Evolutionary conservation across 1,140 invertebrate genomes (phyloP), one percentile per base, ranked within the genome.

Genomic region (Drosophila ananassae): DNA sequence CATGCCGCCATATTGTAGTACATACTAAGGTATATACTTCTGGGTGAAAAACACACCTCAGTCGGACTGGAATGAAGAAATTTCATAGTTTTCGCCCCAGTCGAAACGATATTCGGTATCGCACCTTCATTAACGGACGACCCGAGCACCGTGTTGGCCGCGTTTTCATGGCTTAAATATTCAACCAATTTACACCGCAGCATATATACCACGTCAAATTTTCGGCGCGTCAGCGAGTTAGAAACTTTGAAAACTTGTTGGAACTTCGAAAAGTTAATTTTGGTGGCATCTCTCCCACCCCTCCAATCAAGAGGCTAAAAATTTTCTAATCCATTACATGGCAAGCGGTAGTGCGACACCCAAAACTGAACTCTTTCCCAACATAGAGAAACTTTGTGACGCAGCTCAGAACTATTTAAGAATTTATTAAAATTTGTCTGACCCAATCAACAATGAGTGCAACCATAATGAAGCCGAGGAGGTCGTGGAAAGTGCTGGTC

Each of bases 71-170:
- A 90, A 87, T 90, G 69, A 85, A 85, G 78, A 87, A 73, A 87
- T 87, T 90, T 90, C 83, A 90, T 90, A 90, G 69, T 90, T 90
- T 89, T 76, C 51, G 89, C 82, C 85, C 69, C 74, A 79, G 80
- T 68, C 79, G 80, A 84, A 77, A 87, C 73, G 71, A 90, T 89
- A 79, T 89, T 89, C 73, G 89, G 82, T 44, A 89, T 63, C 74
- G 71, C 75, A 82, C 79, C 80, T 90, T 90, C 89, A 90, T 90
- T 90, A 87, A 89, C 71, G 64, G 77, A 89, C 84, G 84, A 84
- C 66, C 58, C 80, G 73, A 84, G 68, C 53, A 83, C 52, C 83
- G 60, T 54, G 79, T 67, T 89, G 84, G 84, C 84, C 79, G 76
- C 79, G 78, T 89, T 87, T 78, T 55, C 44, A 48, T 50, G 41